Conservation (phyloP, 2,888 invertebrate species). For the Gymnocheta viridis region DNA sequence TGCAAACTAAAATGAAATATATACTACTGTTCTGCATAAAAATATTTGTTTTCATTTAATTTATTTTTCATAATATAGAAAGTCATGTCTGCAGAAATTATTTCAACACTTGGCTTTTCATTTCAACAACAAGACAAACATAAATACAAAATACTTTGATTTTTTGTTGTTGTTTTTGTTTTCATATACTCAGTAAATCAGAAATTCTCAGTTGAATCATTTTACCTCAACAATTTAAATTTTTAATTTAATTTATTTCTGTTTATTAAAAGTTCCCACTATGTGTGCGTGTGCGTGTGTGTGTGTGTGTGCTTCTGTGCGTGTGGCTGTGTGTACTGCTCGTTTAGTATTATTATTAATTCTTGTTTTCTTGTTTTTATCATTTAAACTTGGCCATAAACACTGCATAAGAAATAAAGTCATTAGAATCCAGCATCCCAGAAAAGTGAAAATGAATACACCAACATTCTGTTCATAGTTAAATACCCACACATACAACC, state of each 20-base stretch:
- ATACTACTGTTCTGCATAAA: background rate
- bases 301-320: background rate
- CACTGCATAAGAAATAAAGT: constrained; percentile 62
- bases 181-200: background rate
- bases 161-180: background rate
- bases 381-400: constrained; percentile 51
- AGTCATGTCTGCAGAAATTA: background rate
- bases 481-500: background rate
- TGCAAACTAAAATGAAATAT: background rate
- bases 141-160: background rate
- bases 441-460: constrained; percentile 61
- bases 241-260: constrained; percentile 56
- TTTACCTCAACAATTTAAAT: constrained; percentile 43
- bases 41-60: background rate
- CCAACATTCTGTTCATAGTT: constrained; percentile 6
- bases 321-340: background rate
- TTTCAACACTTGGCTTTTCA: constrained; percentile 35
- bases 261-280: constrained; percentile 19
- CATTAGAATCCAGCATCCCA: constrained; percentile 59
- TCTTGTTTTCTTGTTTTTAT: constrained; percentile 32
- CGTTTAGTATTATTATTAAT: background rate
- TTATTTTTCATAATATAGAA: background rate
- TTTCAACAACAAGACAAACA: constrained; percentile 31
- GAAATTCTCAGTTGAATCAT: constrained; percentile 41
- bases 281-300: background rate